A percentile compares a stretch with the other conserved stretches of the same genome.
phyloP scores from a whole-genome alignment of 2,797 vertebrate genomes.

The Pagetopsis macropterus region DNA sequence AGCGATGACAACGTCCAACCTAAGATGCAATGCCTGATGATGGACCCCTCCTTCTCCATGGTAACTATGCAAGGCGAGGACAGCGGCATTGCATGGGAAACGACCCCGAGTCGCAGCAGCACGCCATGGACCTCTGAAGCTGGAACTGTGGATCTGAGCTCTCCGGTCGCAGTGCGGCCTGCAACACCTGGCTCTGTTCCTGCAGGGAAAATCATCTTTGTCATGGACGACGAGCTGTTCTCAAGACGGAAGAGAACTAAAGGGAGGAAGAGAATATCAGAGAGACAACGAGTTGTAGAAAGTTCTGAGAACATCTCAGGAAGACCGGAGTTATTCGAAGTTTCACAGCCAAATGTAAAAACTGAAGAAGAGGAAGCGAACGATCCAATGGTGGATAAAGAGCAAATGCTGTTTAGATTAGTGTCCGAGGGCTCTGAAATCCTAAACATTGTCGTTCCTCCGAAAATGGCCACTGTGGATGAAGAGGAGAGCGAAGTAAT shows the following conservation, averaged over 20 bases:
- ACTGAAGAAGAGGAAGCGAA: conserved; percentile 42
- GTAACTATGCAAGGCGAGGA: conserved; percentile 93
- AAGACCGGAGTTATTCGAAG: conserved; percentile 77
- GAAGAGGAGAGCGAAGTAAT: conserved; percentile 91
- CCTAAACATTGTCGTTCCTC: conserved; percentile 90
- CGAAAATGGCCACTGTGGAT: conserved; percentile 86
- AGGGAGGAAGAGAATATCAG: conserved; percentile 56
- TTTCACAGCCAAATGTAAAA: conserved; percentile 80
- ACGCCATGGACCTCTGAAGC: conserved; percentile 90
- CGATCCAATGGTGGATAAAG: conserved; percentile 75
- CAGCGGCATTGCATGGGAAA: conserved; percentile 95
- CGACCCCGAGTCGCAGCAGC: conserved; percentile 84
- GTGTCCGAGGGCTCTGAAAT: conserved; percentile 95
- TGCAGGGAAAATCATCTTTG: conserved; percentile 89
- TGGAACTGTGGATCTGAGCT: conserved; percentile 81
- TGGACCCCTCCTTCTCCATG: conserved; percentile 93
- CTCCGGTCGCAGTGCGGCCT: conserved; percentile 16
- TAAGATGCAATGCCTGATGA: conserved; percentile 92
- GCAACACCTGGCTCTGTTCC: conserved; percentile 79
- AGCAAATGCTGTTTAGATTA: conserved; percentile 86
- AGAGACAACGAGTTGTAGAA: conserved; percentile 30
- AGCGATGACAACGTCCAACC: conserved; percentile 87
- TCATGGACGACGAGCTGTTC: conserved; percentile 90
- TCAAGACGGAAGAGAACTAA: conserved; percentile 79
- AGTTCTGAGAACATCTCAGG: conserved; percentile 62